A percentile compares a stretch with the other conserved stretches of the same genome.
Conservation (phyloP, 2,888 invertebrate genomes). For the Acanthoscelides obtectus region DNA sequence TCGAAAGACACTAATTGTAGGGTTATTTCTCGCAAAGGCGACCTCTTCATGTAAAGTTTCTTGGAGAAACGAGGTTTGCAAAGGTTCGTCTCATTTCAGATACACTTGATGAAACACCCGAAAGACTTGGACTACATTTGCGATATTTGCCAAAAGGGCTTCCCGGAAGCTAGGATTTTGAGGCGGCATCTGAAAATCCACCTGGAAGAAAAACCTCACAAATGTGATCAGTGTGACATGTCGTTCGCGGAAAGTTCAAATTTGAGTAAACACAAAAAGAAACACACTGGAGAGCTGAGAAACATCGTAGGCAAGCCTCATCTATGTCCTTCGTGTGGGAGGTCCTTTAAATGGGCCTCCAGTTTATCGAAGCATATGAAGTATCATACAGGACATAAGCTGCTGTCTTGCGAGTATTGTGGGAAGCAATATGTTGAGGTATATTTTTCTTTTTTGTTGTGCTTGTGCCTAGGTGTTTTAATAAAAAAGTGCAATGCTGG, state of each 20-base stretch:
- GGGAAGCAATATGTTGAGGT: slow-evolving; percentile 50
- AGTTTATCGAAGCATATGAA: slow-evolving; percentile 52
- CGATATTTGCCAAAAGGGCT: slow-evolving; percentile 44
- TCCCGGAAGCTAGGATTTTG: slow-evolving; percentile 45
- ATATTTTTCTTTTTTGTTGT: no score
- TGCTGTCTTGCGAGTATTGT: slow-evolving; percentile 48
- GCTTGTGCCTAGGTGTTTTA: no score
- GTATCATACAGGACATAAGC: slow-evolving; percentile 50
- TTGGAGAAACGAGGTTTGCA: no score
- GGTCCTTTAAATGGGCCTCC: slow-evolving; percentile 51
- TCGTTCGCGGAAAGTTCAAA: slow-evolving; percentile 51
- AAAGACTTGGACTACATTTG: slow-evolving; percentile 44
- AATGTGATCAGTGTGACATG: slow-evolving; percentile 50
- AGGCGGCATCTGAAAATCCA: slow-evolving; percentile 50
- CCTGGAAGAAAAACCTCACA: slow-evolving; percentile 47
- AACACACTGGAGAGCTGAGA: slow-evolving; percentile 49
- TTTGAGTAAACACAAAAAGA: slow-evolving; percentile 50
- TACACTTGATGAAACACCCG: slow-evolving; percentile 47
- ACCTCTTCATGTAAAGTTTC: no score
- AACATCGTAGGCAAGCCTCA: slow-evolving; percentile 47
- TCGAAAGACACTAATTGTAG: no score
- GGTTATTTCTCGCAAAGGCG: no score
- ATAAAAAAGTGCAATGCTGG: no score
- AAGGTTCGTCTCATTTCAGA: no score
- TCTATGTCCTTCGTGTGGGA: slow-evolving; percentile 48